Percentiles rank a stretch among this genome's conserved stretches.
Evolutionary conservation across 1,140 invertebrate genomes (phyloP).

Genomic region (Drosophila willistoni): DNA sequence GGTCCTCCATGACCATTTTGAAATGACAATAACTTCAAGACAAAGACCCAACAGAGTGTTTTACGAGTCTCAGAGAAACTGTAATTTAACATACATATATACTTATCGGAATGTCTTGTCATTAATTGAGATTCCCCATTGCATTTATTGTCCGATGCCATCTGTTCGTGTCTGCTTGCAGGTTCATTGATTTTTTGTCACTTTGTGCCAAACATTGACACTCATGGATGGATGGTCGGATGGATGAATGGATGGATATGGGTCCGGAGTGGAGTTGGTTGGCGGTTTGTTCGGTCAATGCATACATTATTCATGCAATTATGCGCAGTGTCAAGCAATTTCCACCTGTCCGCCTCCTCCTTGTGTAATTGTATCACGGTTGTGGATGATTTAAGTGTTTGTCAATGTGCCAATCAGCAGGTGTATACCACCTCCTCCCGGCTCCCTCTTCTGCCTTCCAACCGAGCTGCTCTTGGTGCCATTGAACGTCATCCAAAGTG

Average conservation of each 20-base stretch:
- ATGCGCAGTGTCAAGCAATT: conserved; percentile 45
- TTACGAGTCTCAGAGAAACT: not conserved
- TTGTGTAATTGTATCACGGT: conserved; percentile 16
- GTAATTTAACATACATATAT: conserved; percentile 12
- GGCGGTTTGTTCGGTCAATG: conserved; percentile 6
- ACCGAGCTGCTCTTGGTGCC: not conserved
- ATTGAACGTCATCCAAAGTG: too few species aligned
- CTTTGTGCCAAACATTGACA: conserved; percentile 42
- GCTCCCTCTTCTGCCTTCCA: too few species aligned
- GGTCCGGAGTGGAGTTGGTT: conserved; percentile 31
- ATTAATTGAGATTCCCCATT: conserved; percentile 35
- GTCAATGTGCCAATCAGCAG: conserved; percentile 5
- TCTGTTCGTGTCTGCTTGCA: conserved; percentile 26
- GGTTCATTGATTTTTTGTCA: conserved; percentile 57
- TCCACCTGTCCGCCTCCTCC: conserved; percentile 20
- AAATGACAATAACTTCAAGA: too few species aligned
- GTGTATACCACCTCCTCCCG: not conserved
- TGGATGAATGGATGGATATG: too few species aligned
- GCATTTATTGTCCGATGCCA: not conserved
- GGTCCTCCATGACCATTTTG: too few species aligned
- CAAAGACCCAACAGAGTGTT: too few species aligned
- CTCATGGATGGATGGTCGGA: conserved; percentile 5
- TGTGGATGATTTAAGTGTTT: conserved; percentile 6
- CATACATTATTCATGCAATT: conserved; percentile 67
- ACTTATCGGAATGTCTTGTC: conserved; percentile 43